Percentiles rank a stretch among this genome's conserved stretches.
phyloP scores from a whole-genome alignment of 2,113 vertebrate genomes.

The Hippocampus barbouri region DNA sequence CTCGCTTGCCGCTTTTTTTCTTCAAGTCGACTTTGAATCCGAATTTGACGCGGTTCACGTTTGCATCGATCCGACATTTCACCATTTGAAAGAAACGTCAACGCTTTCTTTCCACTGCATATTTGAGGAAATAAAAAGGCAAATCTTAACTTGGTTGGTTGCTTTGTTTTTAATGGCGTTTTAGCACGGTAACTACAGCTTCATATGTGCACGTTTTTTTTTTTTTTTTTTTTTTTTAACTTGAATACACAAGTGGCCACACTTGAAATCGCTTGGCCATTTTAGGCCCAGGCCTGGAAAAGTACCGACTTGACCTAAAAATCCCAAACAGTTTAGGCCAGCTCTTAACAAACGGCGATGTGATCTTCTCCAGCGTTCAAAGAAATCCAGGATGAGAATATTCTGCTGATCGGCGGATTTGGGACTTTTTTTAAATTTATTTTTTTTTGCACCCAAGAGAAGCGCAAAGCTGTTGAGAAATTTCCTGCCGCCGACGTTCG shows the following conservation, averaged over 20 bases:
- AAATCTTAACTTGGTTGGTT: slow-evolving; percentile 54
- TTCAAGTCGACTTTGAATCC: no score
- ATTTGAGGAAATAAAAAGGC: slow-evolving; percentile 20
- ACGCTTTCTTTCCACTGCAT: background rate
- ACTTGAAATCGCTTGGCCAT: slow-evolving; percentile 38
- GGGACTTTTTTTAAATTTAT: no score
- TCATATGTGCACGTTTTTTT: slow-evolving; percentile 45
- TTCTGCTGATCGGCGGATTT: no score
- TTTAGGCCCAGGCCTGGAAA: slow-evolving; percentile 55
- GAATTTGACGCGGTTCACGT: no score
- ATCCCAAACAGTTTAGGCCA: slow-evolving; percentile 66
- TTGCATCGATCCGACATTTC: no score
- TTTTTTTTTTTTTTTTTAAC: slow-evolving; percentile 16
- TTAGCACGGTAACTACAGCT: slow-evolving; percentile 48
- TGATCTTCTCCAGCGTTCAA: background rate
- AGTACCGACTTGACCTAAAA: slow-evolving; percentile 61
- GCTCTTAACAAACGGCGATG: slow-evolving; percentile 59
- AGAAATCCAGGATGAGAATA: no score
- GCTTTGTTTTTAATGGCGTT: slow-evolving; percentile 52
- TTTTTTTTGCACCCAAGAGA: no score
- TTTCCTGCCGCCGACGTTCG: no score
- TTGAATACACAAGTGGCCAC: slow-evolving; percentile 37
- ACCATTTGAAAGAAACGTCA: background rate
- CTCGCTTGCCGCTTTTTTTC: background rate
- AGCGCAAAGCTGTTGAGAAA: no score